These are phyloP conservation scores for Gobio occitaniae DNA, from an alignment of 2,797 vertebrate genomes.

Conservation along the genomic window DNA sequence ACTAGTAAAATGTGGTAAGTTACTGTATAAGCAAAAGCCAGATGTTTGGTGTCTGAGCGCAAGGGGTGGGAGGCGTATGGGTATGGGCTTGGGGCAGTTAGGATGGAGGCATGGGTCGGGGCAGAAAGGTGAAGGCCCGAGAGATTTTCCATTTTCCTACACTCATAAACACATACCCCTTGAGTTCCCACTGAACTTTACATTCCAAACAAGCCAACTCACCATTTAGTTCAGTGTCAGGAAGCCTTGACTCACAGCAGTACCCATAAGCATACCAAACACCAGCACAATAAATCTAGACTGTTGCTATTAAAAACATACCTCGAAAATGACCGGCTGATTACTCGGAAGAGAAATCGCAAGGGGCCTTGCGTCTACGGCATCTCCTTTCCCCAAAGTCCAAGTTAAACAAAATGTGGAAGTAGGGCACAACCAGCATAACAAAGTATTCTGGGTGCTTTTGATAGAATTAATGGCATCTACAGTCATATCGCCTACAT, in stretches of 20 bases:
- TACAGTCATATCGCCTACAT: slow-evolving; percentile 16
- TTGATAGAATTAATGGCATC: slow-evolving; percentile 70
- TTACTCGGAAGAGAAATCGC: slow-evolving; percentile 18
- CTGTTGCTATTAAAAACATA: slow-evolving; percentile 46
- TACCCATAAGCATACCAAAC: slow-evolving; percentile 42
- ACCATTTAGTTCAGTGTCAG: slow-evolving; percentile 65
- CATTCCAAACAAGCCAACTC: slow-evolving; percentile 77
- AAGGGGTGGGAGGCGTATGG: slow-evolving; percentile 56
- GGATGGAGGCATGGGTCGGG: slow-evolving; percentile 42
- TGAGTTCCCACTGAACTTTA: slow-evolving; percentile 73
- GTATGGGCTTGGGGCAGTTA: slow-evolving; percentile 45
- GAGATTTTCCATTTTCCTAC: slow-evolving; percentile 68
- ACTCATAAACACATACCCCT: slow-evolving; percentile 53
- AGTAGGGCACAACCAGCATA: slow-evolving; percentile 58
- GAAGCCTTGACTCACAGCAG: slow-evolving; percentile 65
- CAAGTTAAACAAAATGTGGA: slow-evolving; percentile 51
- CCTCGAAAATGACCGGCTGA: slow-evolving; percentile 28
- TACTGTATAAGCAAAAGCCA: slow-evolving; percentile 44
- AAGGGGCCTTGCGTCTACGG: not conserved
- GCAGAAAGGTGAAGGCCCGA: slow-evolving; percentile 61
- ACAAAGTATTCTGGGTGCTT: slow-evolving; percentile 65
- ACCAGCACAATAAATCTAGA: slow-evolving; percentile 29
- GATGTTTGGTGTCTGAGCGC: slow-evolving; percentile 50
- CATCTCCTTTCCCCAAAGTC: slow-evolving; percentile 53
- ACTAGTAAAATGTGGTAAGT: slow-evolving; percentile 31